Base-by-base conservation (phyloP, 2,888 invertebrate species). In the Dolichopus griseipennis region DNA sequence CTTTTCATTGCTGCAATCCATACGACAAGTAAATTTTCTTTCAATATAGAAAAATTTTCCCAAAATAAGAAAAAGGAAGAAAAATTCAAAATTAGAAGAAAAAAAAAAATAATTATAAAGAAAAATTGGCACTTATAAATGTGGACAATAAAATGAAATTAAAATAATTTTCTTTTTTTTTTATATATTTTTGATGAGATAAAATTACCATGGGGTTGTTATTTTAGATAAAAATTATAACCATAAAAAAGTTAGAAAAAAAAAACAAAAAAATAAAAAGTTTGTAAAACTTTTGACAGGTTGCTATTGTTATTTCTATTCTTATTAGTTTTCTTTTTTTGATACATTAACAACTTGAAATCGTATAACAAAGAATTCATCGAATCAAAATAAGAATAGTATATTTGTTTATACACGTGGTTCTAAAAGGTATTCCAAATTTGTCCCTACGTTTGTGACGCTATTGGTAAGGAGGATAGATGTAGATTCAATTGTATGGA, bases 131-230 rank as follows among this genome's bases (percentile, higher is more conserved):
- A 52, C 52, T 52, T 52, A 52, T 52, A 52, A 41, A 52, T 52
- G 18, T 52, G 52, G 52, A 52, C 52, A n/a, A 52, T 52, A 52
- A 52, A 52, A 52, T 52, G 15, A 52, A 52, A 52, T 52, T 52
- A 52, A 52, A 52, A 52, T 52, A 52, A 18, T 52, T 52, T 52
- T 52, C 52, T 52, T 52, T 52, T 37, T 7, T 37, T 34, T 34
- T 34, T 34, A 7, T 34, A 34, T 34, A 7, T 43, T 43, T 52
- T n/a, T 2, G 52, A 18, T 52, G 52, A 18, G 18, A 52, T 6
- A 7, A 52, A 52, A 52, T 52, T 52, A 18, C 18, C 52, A 52
- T 7, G 52, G 18, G 52, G 52, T 37, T 5, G 15, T n/a, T 52
- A 52, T 52, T 18, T 41, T 52, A 52, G 52, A 52, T 52, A 52